A percentile compares a stretch with the other conserved stretches of the same genome.
Conservation (phyloP, 53 echinoderm and acorn worm species). For the Astropecten irregularis region DNA sequence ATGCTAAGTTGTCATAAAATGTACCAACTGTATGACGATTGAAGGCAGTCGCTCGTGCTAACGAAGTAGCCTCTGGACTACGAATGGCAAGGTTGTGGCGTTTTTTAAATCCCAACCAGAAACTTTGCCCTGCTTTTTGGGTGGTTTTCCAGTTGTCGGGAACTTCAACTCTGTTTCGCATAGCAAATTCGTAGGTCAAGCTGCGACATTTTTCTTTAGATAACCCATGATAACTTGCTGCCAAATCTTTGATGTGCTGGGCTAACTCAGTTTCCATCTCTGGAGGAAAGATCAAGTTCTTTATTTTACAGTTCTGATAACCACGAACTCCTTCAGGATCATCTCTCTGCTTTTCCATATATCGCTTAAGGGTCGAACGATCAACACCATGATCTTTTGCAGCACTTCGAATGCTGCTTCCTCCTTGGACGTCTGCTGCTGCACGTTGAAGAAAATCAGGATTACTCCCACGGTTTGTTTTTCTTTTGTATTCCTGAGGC, state of each 20-base stretch:
- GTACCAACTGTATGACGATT: not conserved
- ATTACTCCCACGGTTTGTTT: constrained; percentile 24
- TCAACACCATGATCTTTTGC: constrained; percentile 19
- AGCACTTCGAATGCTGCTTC: constrained; percentile 37
- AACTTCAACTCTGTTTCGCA: constrained; percentile 22
- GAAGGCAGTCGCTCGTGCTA: constrained; percentile 31
- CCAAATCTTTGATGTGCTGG: constrained; percentile 22
- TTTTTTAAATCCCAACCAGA: constrained; percentile 5
- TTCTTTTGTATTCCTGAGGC: constrained; percentile 36
- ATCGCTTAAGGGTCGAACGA: constrained; percentile 52
- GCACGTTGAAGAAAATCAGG: constrained; percentile 28
- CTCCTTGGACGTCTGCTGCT: constrained; percentile 43
- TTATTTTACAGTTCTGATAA: not conserved
- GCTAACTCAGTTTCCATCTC: constrained; percentile 46
- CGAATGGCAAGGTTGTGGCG: constrained; percentile 28
- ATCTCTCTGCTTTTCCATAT: constrained; percentile 32
- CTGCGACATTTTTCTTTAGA: constrained; percentile 12
- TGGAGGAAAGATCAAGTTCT: constrained; percentile 27
- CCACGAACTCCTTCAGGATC: constrained; percentile 40
- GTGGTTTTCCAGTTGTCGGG: constrained; percentile 34
- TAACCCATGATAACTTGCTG: constrained; percentile 42
- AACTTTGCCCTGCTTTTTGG: not conserved
- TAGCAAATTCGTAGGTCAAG: constrained; percentile 42
- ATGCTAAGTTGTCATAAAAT: constrained; percentile 33
- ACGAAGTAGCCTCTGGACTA: constrained; percentile 24